These are phyloP conservation scores for Eriocheir sinensis DNA, from an alignment of 1,140 invertebrate species.

Conservation along the genomic window DNA sequence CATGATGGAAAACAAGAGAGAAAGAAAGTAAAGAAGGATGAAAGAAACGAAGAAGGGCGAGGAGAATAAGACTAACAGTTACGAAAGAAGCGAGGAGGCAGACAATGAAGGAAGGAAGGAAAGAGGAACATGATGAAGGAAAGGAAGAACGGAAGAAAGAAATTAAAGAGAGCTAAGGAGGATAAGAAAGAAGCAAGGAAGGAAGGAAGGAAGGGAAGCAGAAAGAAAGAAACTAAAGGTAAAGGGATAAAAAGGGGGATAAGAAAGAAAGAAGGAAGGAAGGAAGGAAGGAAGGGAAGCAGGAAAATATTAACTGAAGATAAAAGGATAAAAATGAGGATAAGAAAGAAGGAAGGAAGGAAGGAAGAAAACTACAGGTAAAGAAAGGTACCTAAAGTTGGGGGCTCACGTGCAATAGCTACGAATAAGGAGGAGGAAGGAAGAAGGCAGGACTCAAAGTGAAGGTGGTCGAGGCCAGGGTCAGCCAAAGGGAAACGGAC, in stretches of 20 bases:
- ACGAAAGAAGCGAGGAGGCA: no score
- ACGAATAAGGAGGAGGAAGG: no score
- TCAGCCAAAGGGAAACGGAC: conserved; percentile 30
- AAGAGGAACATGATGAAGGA: not conserved
- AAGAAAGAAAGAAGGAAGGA: not conserved
- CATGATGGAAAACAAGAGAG: not conserved
- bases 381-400: no score
- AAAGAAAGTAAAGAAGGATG: not conserved
- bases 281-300: not conserved
- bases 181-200: no score
- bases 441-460: not conserved
- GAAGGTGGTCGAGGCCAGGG: conserved; percentile 22
- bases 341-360: not conserved
- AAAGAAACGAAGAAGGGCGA: no score
- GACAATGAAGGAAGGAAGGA: no score
- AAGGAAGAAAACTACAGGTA: no score
- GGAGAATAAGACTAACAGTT: no score
- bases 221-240: not conserved
- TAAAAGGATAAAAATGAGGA: not conserved
- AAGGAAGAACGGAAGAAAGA: no score
- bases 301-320: not conserved
- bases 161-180: no score
- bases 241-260: no score
- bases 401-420: no score
- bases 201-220: not conserved